phyloP scores from a whole-genome alignment of 2,113 vertebrate species.

The Menura novaehollandiae region DNA sequence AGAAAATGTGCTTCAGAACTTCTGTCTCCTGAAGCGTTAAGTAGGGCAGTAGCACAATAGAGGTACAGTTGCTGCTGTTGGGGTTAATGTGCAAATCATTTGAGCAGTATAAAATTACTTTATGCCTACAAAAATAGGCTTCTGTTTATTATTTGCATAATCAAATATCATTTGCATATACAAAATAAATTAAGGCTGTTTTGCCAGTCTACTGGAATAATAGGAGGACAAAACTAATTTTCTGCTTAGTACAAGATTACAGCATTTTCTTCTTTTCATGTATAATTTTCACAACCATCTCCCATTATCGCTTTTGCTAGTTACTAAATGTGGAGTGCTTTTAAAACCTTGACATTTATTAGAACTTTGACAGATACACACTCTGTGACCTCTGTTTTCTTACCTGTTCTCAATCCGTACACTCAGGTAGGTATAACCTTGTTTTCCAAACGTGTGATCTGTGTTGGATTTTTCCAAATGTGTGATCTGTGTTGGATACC shows the following conservation, averaged over 20 bases:
- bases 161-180: not conserved
- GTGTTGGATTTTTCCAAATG: not conserved
- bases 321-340: not conserved
- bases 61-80: not conserved
- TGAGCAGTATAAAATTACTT: not conserved
- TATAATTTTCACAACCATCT: not conserved
- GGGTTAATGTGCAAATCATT: not conserved
- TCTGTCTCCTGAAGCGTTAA: not conserved
- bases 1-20: not conserved
- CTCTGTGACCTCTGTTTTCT: not conserved
- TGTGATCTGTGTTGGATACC: not conserved
- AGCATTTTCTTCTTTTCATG: not conserved
- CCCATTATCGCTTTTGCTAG: not conserved
- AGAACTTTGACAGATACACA: not conserved
- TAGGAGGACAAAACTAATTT: slow-evolving; percentile 5
- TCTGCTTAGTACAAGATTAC: not conserved
- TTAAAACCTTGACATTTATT: not conserved
- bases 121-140: not conserved
- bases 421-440: not conserved
- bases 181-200: not conserved
- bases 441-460: not conserved
- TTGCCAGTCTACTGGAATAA: not conserved
- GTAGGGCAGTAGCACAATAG: not conserved
- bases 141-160: slow-evolving; percentile 27
- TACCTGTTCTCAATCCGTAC: not conserved